Evolutionary conservation across 2,113 vertebrate species (phyloP).

Genomic region (Rhabdornis inornatus): DNA sequence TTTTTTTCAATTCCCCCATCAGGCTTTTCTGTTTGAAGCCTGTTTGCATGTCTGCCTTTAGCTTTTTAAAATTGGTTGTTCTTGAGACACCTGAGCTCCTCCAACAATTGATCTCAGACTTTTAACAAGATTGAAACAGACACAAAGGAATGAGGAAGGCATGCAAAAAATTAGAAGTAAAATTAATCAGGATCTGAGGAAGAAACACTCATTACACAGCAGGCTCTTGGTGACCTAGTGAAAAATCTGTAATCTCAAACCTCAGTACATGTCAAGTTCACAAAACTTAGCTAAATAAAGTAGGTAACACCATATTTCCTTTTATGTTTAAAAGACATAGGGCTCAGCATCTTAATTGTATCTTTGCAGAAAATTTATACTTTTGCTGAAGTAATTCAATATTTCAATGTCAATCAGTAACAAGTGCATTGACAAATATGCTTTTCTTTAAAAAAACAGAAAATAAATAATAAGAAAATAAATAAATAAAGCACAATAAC

Average conservation of each 20-base stretch:
- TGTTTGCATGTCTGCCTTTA: background rate
- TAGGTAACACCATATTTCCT: background rate
- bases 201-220: background rate
- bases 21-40: background rate
- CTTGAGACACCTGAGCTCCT: background rate
- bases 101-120: background rate
- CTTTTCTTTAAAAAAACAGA: background rate
- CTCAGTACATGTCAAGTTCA: background rate
- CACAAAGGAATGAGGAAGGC: background rate
- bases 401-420: background rate
- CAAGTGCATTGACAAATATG: background rate
- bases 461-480: background rate
- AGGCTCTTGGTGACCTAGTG: background rate
- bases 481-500: background rate
- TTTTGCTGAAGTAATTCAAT: background rate
- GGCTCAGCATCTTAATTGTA: background rate
- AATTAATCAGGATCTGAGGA: background rate
- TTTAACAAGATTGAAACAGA: background rate
- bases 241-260: background rate
- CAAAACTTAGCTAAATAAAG: background rate
- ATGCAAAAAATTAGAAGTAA: background rate
- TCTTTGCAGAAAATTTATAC: background rate
- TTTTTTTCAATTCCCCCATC: rapidly evolving
- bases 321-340: background rate
- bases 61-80: background rate